Evolutionary conservation across 2,888 invertebrate genomes (phyloP).

Genomic region (Drosophila anceps): DNA sequence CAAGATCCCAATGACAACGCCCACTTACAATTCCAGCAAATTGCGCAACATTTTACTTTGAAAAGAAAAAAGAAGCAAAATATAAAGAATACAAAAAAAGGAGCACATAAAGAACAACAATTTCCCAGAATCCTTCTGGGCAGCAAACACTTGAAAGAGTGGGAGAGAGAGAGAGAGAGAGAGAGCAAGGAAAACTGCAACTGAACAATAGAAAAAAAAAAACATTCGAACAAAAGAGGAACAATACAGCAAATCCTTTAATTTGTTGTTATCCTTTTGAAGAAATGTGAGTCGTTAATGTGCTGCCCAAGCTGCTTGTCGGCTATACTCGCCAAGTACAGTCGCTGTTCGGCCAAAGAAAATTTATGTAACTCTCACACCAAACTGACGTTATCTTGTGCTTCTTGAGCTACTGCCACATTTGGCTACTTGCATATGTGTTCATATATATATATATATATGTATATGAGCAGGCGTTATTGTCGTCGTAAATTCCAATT

Average conservation of each 20-base stretch:
- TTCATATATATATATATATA: not conserved
- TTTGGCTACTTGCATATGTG: constrained; percentile 8
- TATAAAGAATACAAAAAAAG: constrained; percentile 26
- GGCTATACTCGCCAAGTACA: constrained; percentile 33
- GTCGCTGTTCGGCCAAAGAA: constrained; percentile 25
- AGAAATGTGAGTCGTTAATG: constrained; percentile 62
- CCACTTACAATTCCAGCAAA: constrained; percentile 44
- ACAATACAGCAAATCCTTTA: constrained; percentile 68
- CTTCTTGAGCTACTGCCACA: constrained; percentile 48
- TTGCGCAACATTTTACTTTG: constrained; percentile 55
- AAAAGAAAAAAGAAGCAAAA: constrained; percentile 16
- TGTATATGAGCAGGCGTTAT: constrained; percentile 27
- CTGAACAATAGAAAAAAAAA: constrained; percentile 38
- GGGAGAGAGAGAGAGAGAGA: constrained; percentile 11
- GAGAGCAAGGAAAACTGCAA: constrained; percentile 24
- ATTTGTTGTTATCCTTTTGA: constrained; percentile 71
- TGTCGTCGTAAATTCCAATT: constrained; percentile 64
- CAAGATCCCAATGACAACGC: constrained; percentile 26
- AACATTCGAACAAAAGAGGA: constrained; percentile 42
- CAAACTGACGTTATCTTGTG: constrained; percentile 55
- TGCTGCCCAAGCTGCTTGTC: constrained; percentile 3
- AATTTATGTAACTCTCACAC: constrained; percentile 64
- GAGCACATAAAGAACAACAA: constrained; percentile 49
- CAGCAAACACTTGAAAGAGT: constrained; percentile 25
- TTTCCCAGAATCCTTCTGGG: constrained; percentile 58